phyloP scores from a whole-genome alignment of 2,888 invertebrate species.

The Mesopsocus fuscifrons region DNA sequence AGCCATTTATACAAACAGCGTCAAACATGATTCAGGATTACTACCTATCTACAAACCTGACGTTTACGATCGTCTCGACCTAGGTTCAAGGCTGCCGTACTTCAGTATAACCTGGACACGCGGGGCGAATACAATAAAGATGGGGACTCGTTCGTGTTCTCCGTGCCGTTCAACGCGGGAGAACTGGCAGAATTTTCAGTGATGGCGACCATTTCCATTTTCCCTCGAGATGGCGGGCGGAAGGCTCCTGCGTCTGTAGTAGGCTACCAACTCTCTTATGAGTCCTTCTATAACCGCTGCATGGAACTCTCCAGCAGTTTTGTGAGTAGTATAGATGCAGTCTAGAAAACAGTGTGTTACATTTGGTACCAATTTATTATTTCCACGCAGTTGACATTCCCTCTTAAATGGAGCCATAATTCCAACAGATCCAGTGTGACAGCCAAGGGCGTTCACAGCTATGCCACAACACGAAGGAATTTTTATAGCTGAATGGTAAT shows the following conservation, averaged over 20 bases:
- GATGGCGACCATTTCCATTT: slow-evolving; percentile 69
- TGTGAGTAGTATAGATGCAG: too few species aligned
- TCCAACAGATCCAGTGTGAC: too few species aligned
- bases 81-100: slow-evolving; percentile 50
- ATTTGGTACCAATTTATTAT: too few species aligned
- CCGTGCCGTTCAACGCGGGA: slow-evolving; percentile 42
- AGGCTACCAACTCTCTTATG: slow-evolving; percentile 66
- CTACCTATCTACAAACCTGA: too few species aligned
- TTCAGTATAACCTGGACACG: slow-evolving; percentile 21
- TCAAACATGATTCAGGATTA: too few species aligned
- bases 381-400: too few species aligned
- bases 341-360: too few species aligned
- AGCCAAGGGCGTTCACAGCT: too few species aligned
- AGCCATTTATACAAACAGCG: neutral
- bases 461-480: too few species aligned
- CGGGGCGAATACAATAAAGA: slow-evolving; percentile 48
- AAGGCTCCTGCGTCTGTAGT: slow-evolving; percentile 77
- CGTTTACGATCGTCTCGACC: too few species aligned
- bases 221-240: slow-evolving; percentile 51
- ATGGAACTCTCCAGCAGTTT: slow-evolving; percentile 47
- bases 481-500: too few species aligned
- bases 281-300: slow-evolving; percentile 46
- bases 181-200: slow-evolving; percentile 36
- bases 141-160: slow-evolving; percentile 53
- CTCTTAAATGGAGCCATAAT: too few species aligned